phyloP scores from a whole-genome alignment of 2,113 vertebrate species.

The Brachirus orientalis region DNA sequence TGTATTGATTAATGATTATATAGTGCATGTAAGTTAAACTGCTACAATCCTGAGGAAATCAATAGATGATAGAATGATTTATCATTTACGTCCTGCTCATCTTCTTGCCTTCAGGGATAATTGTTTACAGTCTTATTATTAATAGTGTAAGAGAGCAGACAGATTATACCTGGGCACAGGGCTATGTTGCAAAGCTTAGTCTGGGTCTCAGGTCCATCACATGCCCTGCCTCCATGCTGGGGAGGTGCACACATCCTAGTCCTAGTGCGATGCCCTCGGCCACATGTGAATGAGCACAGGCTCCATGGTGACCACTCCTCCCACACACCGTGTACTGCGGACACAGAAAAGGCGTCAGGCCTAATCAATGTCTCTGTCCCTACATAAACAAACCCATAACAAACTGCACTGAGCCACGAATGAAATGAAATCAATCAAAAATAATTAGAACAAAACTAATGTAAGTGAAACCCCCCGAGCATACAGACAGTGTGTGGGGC shows the following conservation, averaged over 20 bases:
- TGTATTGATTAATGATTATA: slow-evolving; percentile 30
- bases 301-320: slow-evolving; percentile 99
- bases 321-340: slow-evolving; percentile 99
- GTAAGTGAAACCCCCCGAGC: slow-evolving; percentile 68
- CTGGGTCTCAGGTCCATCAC: slow-evolving; percentile 97
- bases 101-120: background rate
- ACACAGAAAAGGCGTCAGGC: slow-evolving; percentile 85
- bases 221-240: slow-evolving; percentile 95
- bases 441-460: slow-evolving; percentile 59
- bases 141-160: slow-evolving; percentile 43
- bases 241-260: slow-evolving; percentile 95
- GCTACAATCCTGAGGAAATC: slow-evolving; percentile 6
- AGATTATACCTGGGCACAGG: slow-evolving; percentile 92
- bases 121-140: slow-evolving; percentile 1
- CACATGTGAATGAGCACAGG: slow-evolving; percentile 99
- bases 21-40: slow-evolving; percentile 16
- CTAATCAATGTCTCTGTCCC: slow-evolving; percentile 54
- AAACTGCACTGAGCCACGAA: slow-evolving; percentile 50
- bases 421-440: slow-evolving; percentile 66
- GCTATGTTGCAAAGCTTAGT: slow-evolving; percentile 99
- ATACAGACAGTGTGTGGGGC: slow-evolving; percentile 52
- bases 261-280: slow-evolving; percentile 97
- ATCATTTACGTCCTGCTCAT: slow-evolving; percentile 3
- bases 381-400: slow-evolving; percentile 54
- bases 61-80: slow-evolving; percentile 27